Base-by-base conservation (phyloP, 2,113 vertebrate species). In the Mustela nigripes region DNA sequence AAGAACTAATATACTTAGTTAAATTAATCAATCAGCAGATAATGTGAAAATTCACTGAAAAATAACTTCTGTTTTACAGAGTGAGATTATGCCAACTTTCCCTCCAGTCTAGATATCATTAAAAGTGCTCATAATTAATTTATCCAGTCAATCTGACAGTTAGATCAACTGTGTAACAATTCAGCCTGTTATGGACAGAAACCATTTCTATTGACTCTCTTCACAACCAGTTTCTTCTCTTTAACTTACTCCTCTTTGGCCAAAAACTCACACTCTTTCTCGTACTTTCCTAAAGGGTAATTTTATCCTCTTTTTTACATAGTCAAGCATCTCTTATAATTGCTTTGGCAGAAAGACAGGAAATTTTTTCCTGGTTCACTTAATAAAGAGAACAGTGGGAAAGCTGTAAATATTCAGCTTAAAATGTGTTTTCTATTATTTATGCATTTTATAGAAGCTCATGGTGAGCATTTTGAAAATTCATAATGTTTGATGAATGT, bases 311-410 rank as follows among this genome's bases (percentile, higher is more conserved):
- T 89, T 73, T 28, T 84, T 95, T 76, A 80, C 4, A 74, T 65
- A 94, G 36, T 74, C 26, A 84, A 96, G 3, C 18, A 62, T 91
- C 87, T 91, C 86, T 90, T 93, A 4, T 89, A 89, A 87, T 90
- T 98, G 45, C 74, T 95, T 96, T 94, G 63, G 24, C 33, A 95
- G 95, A 97, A 94, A 81, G 31, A 89, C 18, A 80, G 71, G 26
- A 48, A 26, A 12, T 42, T 15, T 84, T 71, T 56, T 10, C 79
- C 91, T 85, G 5, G 33, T 62, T 95, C 71, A 84, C 50, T 69
- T 97, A 16, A 39, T 2, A 94, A 89, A 97, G 96, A 93, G 85
- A 78, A 56, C 24, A 60, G 36, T 58, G 62, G 24, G 7, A 95
- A 95, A 96, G 28, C 63, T 71, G 50, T 0, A 86, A 63, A 15